phyloP scores from a whole-genome alignment of 2,888 invertebrate genomes.

The Mesoligia furuncula region DNA sequence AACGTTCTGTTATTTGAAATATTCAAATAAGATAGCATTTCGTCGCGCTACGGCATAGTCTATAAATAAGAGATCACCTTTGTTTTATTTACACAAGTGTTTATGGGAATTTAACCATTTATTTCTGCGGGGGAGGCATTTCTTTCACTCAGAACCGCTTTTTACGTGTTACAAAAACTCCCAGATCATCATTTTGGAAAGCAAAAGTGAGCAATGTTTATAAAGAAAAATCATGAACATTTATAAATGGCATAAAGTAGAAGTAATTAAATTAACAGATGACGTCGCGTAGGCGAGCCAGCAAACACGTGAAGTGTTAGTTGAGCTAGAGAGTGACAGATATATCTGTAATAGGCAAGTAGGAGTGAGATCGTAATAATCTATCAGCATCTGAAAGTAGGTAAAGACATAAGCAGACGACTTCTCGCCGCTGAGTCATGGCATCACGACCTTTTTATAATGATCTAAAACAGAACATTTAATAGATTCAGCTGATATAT shows the following conservation, averaged over 20 bases:
- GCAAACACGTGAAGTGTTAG: conserved; percentile 75
- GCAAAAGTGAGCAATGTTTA: conserved; percentile 40
- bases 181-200: conserved; percentile 19
- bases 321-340: conserved; percentile 77
- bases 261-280: conserved; percentile 86
- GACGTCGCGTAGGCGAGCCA: conserved; percentile 79
- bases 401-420: conserved; percentile 76
- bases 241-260: conserved; percentile 72
- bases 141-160: conserved; percentile 13
- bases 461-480: conserved; percentile 71
- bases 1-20: conserved; percentile 51
- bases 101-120: conserved; percentile 55
- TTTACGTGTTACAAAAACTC: conserved; percentile 31
- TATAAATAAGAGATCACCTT: conserved; percentile 52
- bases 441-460: conserved; percentile 72
- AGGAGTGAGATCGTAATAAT: conserved; percentile 81
- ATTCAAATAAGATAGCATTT: conserved; percentile 60
- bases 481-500: conserved; percentile 62
- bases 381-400: conserved; percentile 74
- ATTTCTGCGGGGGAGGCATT: conserved; percentile 59
- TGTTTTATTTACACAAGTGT: conserved; percentile 32
- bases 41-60: conserved; percentile 29
- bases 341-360: conserved; percentile 70
- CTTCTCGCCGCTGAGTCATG: conserved; percentile 82
- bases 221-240: conserved; percentile 63